Conservation (phyloP, 2,113 vertebrate genomes). For the Galeopterus variegatus region DNA sequence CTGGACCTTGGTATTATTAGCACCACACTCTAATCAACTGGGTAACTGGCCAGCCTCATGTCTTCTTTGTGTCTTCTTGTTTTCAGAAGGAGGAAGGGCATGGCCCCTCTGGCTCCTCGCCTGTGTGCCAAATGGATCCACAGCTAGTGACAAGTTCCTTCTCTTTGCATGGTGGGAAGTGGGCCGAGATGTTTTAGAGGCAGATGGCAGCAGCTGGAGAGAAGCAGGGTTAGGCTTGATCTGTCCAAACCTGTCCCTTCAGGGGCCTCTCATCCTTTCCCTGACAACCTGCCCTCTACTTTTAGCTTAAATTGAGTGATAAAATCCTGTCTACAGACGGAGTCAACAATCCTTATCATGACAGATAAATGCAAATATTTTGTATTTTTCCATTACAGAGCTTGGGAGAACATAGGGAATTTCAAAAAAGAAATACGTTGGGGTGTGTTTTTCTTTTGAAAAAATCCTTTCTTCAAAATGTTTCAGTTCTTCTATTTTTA, state of each 20-base stretch:
- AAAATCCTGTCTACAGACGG: background rate
- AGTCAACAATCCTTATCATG: background rate
- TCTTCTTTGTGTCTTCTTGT: slow-evolving; percentile 15
- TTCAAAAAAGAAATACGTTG: slow-evolving; percentile 41
- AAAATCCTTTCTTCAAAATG: slow-evolving; percentile 47
- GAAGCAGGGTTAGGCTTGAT: background rate
- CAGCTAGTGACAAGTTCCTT: background rate
- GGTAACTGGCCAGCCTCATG: background rate
- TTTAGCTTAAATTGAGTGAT: background rate
- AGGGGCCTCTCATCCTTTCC: background rate
- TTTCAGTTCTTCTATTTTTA: slow-evolving; percentile 74
- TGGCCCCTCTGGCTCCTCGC: background rate
- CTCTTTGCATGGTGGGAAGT: background rate
- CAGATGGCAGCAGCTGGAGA: background rate
- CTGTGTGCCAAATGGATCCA: background rate
- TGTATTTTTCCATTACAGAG: slow-evolving; percentile 38
- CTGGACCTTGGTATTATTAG: too few relatives aligned
- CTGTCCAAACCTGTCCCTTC: background rate
- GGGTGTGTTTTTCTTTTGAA: background rate
- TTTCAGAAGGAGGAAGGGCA: background rate
- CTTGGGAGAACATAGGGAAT: background rate
- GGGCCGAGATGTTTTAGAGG: background rate
- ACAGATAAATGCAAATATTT: slow-evolving; percentile 25
- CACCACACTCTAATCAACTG: too few relatives aligned
- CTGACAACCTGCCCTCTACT: background rate